Conservation (phyloP, 2,888 invertebrate genomes). For the Tinea semifulvella region DNA sequence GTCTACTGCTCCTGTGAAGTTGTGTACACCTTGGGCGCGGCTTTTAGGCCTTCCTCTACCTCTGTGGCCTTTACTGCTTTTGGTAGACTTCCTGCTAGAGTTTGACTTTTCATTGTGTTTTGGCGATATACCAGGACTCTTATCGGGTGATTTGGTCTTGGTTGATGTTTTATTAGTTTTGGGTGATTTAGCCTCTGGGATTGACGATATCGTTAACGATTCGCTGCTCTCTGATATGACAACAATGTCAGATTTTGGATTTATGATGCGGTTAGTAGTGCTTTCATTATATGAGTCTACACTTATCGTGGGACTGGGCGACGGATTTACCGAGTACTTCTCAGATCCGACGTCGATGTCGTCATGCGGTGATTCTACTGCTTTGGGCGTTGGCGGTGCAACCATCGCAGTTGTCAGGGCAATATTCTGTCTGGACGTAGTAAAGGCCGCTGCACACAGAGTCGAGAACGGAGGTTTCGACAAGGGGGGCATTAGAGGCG, state of each 20-base stretch:
- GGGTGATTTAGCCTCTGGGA: constrained; percentile 43
- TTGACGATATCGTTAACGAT: constrained; percentile 1
- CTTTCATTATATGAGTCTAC: constrained; percentile 41
- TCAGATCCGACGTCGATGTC: constrained; percentile 48
- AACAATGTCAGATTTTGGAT: neutral
- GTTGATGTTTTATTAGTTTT: constrained; percentile 66
- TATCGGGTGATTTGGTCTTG: constrained; percentile 74
- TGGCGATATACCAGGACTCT: constrained; percentile 75
- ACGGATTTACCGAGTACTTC: constrained; percentile 44
- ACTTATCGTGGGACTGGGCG: constrained; percentile 47
- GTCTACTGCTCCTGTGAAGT: constrained; percentile 45
- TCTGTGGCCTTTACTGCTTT: constrained; percentile 52
- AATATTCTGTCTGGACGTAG: constrained; percentile 83
- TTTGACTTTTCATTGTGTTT: constrained; percentile 62
- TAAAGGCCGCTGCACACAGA: constrained; percentile 81
- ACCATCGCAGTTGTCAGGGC: constrained; percentile 84
- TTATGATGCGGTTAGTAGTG: constrained; percentile 20
- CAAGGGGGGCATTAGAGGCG: constrained; percentile 61
- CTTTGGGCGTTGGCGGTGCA: constrained; percentile 70
- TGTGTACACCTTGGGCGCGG: constrained; percentile 36
- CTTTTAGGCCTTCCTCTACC: constrained; percentile 61
- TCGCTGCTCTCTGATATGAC: constrained; percentile 4
- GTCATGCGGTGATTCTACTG: constrained; percentile 48
- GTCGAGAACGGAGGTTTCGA: constrained; percentile 60
- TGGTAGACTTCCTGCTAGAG: constrained; percentile 32